phyloP scores from a whole-genome alignment of 2,797 vertebrate species.

The Lithobates sylvaticus region DNA sequence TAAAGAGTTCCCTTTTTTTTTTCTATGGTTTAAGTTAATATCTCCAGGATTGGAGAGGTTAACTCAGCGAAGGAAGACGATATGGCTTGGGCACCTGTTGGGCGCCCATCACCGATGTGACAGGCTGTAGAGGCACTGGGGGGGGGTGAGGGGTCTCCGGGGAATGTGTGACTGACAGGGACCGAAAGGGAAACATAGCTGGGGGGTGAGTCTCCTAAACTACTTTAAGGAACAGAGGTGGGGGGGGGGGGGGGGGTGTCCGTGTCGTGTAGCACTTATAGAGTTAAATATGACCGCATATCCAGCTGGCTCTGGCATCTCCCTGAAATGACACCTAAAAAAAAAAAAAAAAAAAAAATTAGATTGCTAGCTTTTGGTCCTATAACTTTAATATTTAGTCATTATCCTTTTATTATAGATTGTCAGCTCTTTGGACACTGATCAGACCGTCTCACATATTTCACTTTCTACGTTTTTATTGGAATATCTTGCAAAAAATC shows the following conservation, averaged over 20 bases:
- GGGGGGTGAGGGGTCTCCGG: conserved; percentile 64
- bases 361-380: conserved; percentile 31
- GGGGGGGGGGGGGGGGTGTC: not conserved
- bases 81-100: conserved; percentile 43
- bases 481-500: no score
- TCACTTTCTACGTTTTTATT: no score
- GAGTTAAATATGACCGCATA: conserved; percentile 15
- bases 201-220: conserved; percentile 38
- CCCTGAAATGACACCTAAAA: no score
- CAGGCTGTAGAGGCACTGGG: conserved; percentile 61
- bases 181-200: conserved; percentile 54
- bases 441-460: no score
- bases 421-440: no score
- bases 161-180: conserved; percentile 68
- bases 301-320: not conserved
- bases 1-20: no score
- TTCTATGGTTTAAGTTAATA: not conserved
- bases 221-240: conserved; percentile 43
- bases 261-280: not conserved
- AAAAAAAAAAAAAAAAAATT: not conserved
- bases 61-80: conserved; percentile 6
- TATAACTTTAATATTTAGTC: not conserved
- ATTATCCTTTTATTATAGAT: no score
- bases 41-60: conserved; percentile 17
- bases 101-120: conserved; percentile 19